Conservation (phyloP, 1,140 invertebrate genomes). For the Brachionus rubens region DNA sequence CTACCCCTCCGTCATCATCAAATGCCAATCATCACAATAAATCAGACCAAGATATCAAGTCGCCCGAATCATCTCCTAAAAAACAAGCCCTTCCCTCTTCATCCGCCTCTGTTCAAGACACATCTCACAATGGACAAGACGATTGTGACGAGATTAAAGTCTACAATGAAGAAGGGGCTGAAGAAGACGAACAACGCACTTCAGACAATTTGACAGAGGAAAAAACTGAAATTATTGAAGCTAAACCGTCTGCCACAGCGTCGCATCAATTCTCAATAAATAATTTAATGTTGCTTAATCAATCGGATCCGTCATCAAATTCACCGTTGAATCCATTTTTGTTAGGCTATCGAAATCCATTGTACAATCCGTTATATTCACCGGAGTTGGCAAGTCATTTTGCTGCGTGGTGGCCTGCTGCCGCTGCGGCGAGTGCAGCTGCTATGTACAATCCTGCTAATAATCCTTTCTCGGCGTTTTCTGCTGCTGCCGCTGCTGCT, state of each 20-base stretch:
- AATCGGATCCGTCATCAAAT: neutral
- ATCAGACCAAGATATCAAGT: no score
- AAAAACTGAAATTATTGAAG: conserved; percentile 30
- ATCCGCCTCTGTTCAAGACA: no score
- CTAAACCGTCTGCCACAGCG: neutral
- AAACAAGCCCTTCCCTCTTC: no score
- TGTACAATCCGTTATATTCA: conserved; percentile 30
- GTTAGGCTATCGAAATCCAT: conserved; percentile 12
- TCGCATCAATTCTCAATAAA: conserved; percentile 8
- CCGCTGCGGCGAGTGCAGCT: conserved; percentile 1
- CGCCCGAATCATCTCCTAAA: no score
- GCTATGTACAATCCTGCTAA: neutral
- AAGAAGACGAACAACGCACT: conserved; percentile 39
- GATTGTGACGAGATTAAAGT: conserved; percentile 40
- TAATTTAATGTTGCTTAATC: neutral
- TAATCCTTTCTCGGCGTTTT: neutral
- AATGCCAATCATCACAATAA: no score
- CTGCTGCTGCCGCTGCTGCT: no score
- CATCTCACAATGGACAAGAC: neutral
- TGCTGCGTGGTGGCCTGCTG: conserved; percentile 37
- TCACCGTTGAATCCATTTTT: neutral
- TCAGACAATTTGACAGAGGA: conserved; percentile 17
- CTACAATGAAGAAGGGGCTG: conserved; percentile 39
- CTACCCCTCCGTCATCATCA: no score
- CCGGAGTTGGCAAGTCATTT: conserved; percentile 26